A percentile compares a stretch with the other conserved stretches of the same genome.
These are phyloP conservation scores for Myopa tessellatipennis DNA, from an alignment of 2,888 invertebrate genomes.

Conservation along the genomic window DNA sequence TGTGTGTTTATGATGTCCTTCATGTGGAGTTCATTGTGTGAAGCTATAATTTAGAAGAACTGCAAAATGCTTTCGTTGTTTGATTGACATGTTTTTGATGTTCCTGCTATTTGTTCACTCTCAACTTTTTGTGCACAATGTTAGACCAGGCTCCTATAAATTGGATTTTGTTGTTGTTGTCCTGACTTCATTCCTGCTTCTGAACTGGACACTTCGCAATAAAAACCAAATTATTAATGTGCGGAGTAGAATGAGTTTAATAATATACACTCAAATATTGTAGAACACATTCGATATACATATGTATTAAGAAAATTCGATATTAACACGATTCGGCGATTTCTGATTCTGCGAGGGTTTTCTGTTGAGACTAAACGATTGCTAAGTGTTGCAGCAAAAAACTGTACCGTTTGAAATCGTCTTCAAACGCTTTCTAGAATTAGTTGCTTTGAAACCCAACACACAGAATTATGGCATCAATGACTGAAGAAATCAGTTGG, in stretches of 20 bases:
- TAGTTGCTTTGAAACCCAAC: too few species aligned
- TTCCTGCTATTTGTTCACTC: slow-evolving; percentile 41
- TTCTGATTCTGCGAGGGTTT: too few species aligned
- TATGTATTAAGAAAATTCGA: too few species aligned
- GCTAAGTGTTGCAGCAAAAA: too few species aligned
- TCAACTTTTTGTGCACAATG: background rate
- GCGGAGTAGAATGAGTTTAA: background rate
- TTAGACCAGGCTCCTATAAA: slow-evolving; percentile 41
- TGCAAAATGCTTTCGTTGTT: slow-evolving; percentile 47
- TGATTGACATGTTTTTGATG: slow-evolving; percentile 62
- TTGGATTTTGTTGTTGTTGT: slow-evolving; percentile 31
- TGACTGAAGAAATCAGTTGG: too few species aligned
- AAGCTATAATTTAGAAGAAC: slow-evolving; percentile 49
- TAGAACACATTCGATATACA: too few species aligned
- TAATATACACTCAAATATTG: too few species aligned
- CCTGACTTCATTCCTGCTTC: background rate
- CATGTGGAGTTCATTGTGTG: slow-evolving; percentile 40
- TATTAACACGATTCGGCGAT: too few species aligned
- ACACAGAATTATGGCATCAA: too few species aligned
- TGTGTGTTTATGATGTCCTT: slow-evolving; percentile 33
- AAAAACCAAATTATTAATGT: slow-evolving; percentile 29
- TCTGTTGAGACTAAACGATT: too few species aligned
- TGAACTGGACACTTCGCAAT: slow-evolving; percentile 30
- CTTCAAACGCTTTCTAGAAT: too few species aligned
- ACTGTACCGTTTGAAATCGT: too few species aligned